Percentiles rank a stretch among this genome's conserved stretches.
These are phyloP conservation scores for Rosalia funebris DNA, from an alignment of 2,888 invertebrate genomes.

Conservation along the genomic window DNA sequence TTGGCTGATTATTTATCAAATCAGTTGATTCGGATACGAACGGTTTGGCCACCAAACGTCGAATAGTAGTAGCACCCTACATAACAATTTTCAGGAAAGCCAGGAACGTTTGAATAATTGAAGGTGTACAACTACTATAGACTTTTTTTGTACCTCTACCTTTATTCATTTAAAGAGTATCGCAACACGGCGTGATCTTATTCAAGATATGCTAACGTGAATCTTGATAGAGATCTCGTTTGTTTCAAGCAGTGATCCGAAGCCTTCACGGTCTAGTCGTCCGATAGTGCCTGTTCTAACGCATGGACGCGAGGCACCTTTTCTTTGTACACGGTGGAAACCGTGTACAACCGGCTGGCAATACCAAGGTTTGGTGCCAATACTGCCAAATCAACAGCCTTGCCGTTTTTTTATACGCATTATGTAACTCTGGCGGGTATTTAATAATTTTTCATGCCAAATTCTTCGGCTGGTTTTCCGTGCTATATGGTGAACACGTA, in stretches of 20 bases:
- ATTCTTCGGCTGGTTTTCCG: neutral
- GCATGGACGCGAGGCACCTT: neutral
- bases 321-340: neutral
- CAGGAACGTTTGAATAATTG: too few relatives aligned
- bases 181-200: too few relatives aligned
- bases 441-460: constrained; percentile 2
- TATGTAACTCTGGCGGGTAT: constrained; percentile 19
- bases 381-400: constrained; percentile 26
- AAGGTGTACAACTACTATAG: too few relatives aligned
- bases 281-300: constrained; percentile 16
- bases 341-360: neutral
- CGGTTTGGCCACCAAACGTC: too few relatives aligned
- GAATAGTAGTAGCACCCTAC: too few relatives aligned
- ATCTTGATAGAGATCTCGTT: constrained; percentile 36
- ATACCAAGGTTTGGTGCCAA: constrained; percentile 13
- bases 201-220: neutral
- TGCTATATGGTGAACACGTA: too few relatives aligned
- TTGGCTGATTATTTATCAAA: too few relatives aligned
- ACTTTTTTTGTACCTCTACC: too few relatives aligned
- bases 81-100: too few relatives aligned
- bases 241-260: constrained; percentile 50
- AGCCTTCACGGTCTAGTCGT: constrained; percentile 55
- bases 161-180: too few relatives aligned
- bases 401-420: constrained; percentile 17
- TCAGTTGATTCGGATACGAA: too few relatives aligned